Base-by-base conservation (phyloP, 2,113 vertebrate genomes). In the Sylvia atricapilla region DNA sequence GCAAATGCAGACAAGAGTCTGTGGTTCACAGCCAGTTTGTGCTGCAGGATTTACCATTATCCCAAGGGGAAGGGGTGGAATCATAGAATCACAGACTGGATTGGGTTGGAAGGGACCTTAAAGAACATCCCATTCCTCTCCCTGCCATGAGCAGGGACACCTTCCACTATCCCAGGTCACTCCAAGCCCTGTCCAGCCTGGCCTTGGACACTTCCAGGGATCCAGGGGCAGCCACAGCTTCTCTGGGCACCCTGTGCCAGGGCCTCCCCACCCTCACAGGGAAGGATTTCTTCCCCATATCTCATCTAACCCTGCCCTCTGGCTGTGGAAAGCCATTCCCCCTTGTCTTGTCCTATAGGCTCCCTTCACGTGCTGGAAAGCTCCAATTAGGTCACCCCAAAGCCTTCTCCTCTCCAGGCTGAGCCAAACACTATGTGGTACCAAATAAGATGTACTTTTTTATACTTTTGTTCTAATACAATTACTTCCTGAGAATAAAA, bases 231-330 rank as follows among this genome's bases (percentile, higher is more conserved):
- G 39, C 55, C 62, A 25, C n/a, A 83, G 30, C 70, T 47, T 2
- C 62, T 41, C n/a, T 47, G 53, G 33, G 23, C 19, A 82, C 11
- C 25, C 60, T 30, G 22, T 52, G 33, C 60, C 52, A 67, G 52
- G 23, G 39, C 9, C 15, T 75, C 0, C 0, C 0, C 41, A 27
- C 30, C 28, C 55, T 83, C 41, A 1, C 16, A 62, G 21, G 6
- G 6, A 47, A 6, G 0, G 3, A 41, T 83, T 68, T 1, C 33
- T 41, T 9, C 30, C 39, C 25, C 19, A 1, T 16, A 11, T 60
- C 53, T 44, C 60, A 37, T 1, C 33, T 1, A 4, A 0, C 33
- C 19, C 52, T 49, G 14, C 1, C 27, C 37, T 52, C 17, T 59
- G 60, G 6, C 22, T 52, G 13, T 44, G 27, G 3, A 4, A 37